Conservation (phyloP, 2,888 invertebrate species). For the Cryptocephalus moraei region DNA sequence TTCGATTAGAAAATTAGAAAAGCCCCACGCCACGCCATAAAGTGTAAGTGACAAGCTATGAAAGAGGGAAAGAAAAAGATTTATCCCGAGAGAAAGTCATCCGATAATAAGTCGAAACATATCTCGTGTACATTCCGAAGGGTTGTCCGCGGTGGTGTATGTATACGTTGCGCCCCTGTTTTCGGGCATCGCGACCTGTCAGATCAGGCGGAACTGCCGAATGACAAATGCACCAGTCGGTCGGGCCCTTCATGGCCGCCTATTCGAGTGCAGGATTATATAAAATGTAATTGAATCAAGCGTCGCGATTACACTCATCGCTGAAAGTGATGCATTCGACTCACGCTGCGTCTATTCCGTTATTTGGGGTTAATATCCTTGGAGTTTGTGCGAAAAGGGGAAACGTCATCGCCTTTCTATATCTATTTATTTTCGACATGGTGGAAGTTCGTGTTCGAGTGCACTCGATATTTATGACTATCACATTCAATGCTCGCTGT, state of each 20-base stretch:
- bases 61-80: too few relatives aligned
- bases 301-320: conserved; percentile 33
- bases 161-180: too few relatives aligned
- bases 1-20: too few relatives aligned
- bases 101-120: too few relatives aligned
- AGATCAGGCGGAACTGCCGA: conserved; percentile 35
- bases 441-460: neutral
- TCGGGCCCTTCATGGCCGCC: conserved; percentile 22
- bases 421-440: neutral
- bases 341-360: conserved; percentile 23
- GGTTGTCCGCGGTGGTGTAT: too few relatives aligned
- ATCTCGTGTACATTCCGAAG: too few relatives aligned
- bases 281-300: conserved; percentile 39
- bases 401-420: conserved; percentile 7
- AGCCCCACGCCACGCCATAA: too few relatives aligned
- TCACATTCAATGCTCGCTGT: too few relatives aligned
- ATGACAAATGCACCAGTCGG: conserved; percentile 39
- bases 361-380: conserved; percentile 25
- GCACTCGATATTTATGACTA: neutral
- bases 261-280: conserved; percentile 39
- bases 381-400: conserved; percentile 12
- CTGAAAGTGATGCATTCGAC: conserved; percentile 35
- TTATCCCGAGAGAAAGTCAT: too few relatives aligned
- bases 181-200: conserved; percentile 31
- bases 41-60: too few relatives aligned